Base-by-base conservation (phyloP, 2,113 vertebrate genomes). In the Melospiza melodia region DNA sequence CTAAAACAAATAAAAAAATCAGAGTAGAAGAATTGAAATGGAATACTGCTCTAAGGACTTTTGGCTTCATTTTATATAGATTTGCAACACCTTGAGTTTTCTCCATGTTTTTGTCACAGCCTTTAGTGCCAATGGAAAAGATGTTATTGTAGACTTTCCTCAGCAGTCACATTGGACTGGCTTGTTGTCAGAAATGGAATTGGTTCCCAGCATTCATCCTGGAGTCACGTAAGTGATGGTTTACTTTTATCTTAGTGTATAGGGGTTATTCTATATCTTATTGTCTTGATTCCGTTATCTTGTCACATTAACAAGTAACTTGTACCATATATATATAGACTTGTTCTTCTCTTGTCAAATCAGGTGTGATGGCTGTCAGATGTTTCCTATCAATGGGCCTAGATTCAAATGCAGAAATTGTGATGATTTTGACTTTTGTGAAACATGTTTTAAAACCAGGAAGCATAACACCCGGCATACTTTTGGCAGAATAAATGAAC, bases 131-230 rank as follows among this genome's bases (percentile, higher is more conserved):
- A 99, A 99, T 80, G 99, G 99, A 33, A 99, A 99, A 94, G 99
- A 99, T 82, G 98, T 99, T 87, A 99, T 99, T 18, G 99, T 99
- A 9, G 99, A 99, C 92, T 99, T 99, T 72, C 99, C 99, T 37
- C 99, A 99, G 92, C 99, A 99, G 96, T 99, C 99, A 10, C 99
- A 99, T 93, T 99, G 99, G 99, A 99, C 99, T 12, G 99, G 99
- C 14, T 94, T 99, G 73, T 87, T 99, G 87, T 99, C 99, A 20
- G 99, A 99, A 97, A 99, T 99, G 99, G 99, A 99, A 79, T 91
- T 99, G 94, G 99, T 99, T 27, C 99, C 99, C 57, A 99, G 99
- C 81, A 96, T 99, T 89, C 99, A 99, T 92, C 99, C 99, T 59
- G 99, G 99, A 84, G 99, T 99, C 44, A 99, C 99, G 99, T 99